Percentiles rank a stretch among this genome's conserved stretches.
These are phyloP conservation scores for Tetramorium parvispinum DNA, from an alignment of 1,140 invertebrate species.

Conservation along the genomic window DNA sequence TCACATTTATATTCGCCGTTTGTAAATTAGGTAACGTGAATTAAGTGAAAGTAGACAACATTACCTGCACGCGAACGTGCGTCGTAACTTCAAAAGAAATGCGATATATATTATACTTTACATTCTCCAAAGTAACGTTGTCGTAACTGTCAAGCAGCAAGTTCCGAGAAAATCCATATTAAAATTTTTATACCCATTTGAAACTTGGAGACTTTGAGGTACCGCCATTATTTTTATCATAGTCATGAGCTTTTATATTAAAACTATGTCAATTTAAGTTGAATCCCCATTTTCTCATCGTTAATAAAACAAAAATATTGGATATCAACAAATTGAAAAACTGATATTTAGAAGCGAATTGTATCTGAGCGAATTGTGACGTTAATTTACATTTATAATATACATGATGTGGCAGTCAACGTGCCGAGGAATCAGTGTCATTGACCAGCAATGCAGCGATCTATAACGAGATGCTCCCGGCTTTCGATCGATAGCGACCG, in stretches of 20 bases:
- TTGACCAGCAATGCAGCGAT: background rate
- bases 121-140: background rate
- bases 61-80: background rate
- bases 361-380: background rate
- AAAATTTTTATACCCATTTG: constrained; percentile 1
- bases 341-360: background rate
- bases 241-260: background rate
- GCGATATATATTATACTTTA: background rate
- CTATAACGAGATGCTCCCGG: constrained; percentile 3
- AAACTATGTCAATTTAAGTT: background rate
- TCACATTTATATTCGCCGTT: background rate
- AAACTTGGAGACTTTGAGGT: background rate
- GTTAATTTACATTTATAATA: background rate
- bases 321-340: background rate
- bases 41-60: background rate
- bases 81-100: background rate
- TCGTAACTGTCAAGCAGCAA: background rate
- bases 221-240: constrained; percentile 15
- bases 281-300: background rate
- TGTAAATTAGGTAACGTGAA: background rate
- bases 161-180: background rate
- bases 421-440: background rate
- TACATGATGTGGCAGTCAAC: background rate
- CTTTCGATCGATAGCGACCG: background rate
- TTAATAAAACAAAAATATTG: background rate